Evolutionary conservation across 2,888 invertebrate genomes (phyloP).

Genomic region (Eupeodes luniger): DNA sequence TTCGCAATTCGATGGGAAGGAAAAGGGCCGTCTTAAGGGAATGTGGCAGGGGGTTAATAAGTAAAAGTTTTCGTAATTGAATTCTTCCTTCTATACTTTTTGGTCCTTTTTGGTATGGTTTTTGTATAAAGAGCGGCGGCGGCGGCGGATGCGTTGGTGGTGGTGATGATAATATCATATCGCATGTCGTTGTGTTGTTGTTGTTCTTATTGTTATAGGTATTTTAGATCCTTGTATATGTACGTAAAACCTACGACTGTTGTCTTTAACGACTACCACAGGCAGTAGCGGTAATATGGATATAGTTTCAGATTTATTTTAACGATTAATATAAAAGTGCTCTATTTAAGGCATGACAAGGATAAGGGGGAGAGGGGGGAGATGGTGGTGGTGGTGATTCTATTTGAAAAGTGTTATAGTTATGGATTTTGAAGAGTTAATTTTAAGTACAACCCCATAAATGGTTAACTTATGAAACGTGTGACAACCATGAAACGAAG

Average conservation of each 20-base stretch:
- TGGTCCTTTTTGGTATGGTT: conserved; percentile 16
- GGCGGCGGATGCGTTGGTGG: neutral
- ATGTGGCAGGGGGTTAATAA: conserved; percentile 42
- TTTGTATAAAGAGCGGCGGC: neutral
- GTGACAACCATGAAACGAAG: neutral
- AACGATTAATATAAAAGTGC: conserved; percentile 64
- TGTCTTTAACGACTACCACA: conserved; percentile 69
- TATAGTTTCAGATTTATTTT: conserved; percentile 73
- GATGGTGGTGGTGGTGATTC: neutral
- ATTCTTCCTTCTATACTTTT: conserved; percentile 60
- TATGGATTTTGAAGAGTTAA: conserved; percentile 68
- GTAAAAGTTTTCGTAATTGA: conserved; percentile 75
- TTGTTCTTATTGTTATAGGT: conserved; percentile 39
- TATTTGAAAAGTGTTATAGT: conserved; percentile 49
- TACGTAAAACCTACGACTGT: conserved; percentile 15
- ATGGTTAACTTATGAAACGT: neutral
- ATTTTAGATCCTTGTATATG: conserved; percentile 26
- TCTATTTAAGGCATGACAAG: neutral
- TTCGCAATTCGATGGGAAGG: neutral
- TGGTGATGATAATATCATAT: conserved; percentile 64
- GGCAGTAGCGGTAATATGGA: conserved; percentile 48
- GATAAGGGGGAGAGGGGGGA: neutral
- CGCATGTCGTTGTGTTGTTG: conserved; percentile 28
- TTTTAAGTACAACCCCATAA: conserved; percentile 38
- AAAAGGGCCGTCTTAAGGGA: neutral